Evolutionary conservation across 1,140 invertebrate species (phyloP), one percentile per base, ranked within the genome.

Genomic region (Drosophila serrata): DNA sequence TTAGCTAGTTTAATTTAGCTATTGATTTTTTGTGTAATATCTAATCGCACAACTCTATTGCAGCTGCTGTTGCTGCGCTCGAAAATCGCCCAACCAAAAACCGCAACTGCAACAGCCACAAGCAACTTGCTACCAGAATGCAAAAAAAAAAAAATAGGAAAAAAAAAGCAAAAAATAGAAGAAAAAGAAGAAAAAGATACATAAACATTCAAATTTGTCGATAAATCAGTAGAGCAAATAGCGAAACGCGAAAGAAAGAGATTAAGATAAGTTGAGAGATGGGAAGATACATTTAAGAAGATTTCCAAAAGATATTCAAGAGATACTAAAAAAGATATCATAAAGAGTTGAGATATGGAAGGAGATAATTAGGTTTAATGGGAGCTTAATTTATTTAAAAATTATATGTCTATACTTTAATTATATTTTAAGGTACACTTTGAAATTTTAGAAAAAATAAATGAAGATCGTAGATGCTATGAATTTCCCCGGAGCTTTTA

Each of bases 51-150:
- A 65, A 33, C 56, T 11, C 37, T 55, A 13, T 49, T 33, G 65
- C 73, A 62, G 67, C 43, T 65, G 79, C 33, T 35, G 31, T 31
- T 51, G 31, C 45, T 75, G 79, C 61, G 49, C 67, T 64, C 53
- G 53, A 82, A 82, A 82, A 43, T 61, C 75, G 75, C 35, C 79
- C 79, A 82, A 63, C 46, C 80, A 67, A 64, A 82, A 74, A 77
- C 73, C 57, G 58, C 61, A 61, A 40, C 42, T 59, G 55, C 73
- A 59, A 59, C 53, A 59, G 42, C 42, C 11, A 43, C 17, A 12
- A 22, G 19, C 42, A 43, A 35, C 35, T 58, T 24, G 27, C 19
- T 22, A 22, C 19, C 17, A 48, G 19, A 55, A 37, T 35, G 29
- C 43, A 60, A 48, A 49, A 51, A 33, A 42, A 42, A 53, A 27